A percentile compares a stretch with the other conserved stretches of the same genome.
Conservation (phyloP, 2,797 vertebrate genomes). For the Tolypeutes matacus region DNA sequence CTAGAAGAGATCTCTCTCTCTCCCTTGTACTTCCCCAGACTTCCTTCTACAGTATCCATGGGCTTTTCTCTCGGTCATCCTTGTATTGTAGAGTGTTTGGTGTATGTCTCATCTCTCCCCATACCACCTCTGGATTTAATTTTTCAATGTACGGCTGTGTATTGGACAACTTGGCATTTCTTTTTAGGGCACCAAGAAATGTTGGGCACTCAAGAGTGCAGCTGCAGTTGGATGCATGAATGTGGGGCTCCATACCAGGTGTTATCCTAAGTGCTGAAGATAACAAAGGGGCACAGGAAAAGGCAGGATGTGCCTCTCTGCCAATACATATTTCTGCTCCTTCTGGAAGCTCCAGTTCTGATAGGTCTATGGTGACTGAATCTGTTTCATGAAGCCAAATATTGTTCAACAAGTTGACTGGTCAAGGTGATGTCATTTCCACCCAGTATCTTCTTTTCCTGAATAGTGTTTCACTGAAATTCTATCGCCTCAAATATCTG, state of each 20-base stretch:
- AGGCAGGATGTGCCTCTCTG: not conserved
- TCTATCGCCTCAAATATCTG: not conserved
- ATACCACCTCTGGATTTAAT: too few species aligned
- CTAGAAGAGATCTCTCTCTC: not conserved
- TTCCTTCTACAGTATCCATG: not conserved
- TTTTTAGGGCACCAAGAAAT: not conserved
- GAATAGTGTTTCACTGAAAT: not conserved
- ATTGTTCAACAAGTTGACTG: not conserved
- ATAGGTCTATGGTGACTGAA: not conserved
- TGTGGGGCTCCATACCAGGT: not conserved
- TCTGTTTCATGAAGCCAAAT: not conserved
- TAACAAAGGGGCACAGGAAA: not conserved
- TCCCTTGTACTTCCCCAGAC: not conserved
- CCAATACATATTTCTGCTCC: rapidly evolving
- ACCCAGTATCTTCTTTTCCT: not conserved
- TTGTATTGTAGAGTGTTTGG: not conserved
- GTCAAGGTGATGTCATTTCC: not conserved
- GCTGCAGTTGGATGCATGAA: not conserved
- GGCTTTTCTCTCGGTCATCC: not conserved
- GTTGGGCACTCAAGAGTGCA: not conserved
- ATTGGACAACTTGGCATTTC: not conserved
- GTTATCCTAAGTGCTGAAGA: not conserved
- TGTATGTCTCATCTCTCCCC: not conserved
- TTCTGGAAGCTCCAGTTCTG: not conserved
- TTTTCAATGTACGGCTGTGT: not conserved